Conservation (phyloP, 2,113 vertebrate genomes). For the Nestor notabilis region DNA sequence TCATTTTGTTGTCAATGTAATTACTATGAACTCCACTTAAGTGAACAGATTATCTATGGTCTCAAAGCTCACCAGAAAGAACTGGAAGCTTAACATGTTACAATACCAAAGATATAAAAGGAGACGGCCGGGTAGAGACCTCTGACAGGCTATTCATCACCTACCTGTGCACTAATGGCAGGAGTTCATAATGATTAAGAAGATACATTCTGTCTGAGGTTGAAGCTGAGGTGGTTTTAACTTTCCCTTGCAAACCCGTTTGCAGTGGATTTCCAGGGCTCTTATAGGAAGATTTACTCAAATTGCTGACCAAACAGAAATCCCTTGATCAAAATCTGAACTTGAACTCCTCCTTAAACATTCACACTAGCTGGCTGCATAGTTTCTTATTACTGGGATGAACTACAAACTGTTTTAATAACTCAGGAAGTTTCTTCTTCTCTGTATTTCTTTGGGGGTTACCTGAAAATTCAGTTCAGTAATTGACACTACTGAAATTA, state of each 20-base stretch:
- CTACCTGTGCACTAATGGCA: neutral
- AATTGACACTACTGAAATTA: slow-evolving; percentile 2
- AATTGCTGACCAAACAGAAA: neutral
- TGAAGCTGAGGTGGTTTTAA: slow-evolving; percentile 30
- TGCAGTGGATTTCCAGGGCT: neutral
- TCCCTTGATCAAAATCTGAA: slow-evolving; percentile 9
- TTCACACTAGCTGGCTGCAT: neutral
- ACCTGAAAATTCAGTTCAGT: slow-evolving; percentile 16
- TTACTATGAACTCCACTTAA: slow-evolving; percentile 23
- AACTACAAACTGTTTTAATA: neutral
- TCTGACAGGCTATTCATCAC: neutral
- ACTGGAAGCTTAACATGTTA: neutral
- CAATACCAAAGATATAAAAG: neutral
- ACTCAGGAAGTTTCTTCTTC: neutral
- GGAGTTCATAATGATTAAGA: slow-evolving; percentile 4
- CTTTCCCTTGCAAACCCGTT: neutral
- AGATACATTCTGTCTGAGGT: neutral
- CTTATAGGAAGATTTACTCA: neutral
- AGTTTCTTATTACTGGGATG: neutral
- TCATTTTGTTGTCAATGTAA: slow-evolving; percentile 52
- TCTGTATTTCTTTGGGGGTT: neutral
- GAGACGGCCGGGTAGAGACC: neutral
- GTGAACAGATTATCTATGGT: neutral
- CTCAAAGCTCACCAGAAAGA: neutral
- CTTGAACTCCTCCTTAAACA: neutral